Percentiles rank a stretch among this genome's conserved stretches.
phyloP scores from a whole-genome alignment of 2,888 invertebrate species.

The Biston stratarius region DNA sequence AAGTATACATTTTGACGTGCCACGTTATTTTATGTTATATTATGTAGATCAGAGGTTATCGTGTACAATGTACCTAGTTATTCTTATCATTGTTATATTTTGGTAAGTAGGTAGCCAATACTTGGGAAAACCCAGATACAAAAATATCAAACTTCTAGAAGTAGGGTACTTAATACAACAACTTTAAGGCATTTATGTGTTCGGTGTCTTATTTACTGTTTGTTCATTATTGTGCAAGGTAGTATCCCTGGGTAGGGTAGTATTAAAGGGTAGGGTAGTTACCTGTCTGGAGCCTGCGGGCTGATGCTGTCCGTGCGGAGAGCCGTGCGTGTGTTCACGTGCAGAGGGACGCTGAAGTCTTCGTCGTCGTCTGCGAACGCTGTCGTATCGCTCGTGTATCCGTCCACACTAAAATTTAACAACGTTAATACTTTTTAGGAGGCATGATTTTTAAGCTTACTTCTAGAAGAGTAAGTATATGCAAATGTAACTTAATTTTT shows the following conservation, averaged over 20 bases:
- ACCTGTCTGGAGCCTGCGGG: conserved; percentile 83
- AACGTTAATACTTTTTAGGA: neutral
- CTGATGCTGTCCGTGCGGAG: conserved; percentile 77
- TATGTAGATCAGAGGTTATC: no score
- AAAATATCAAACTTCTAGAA: no score
- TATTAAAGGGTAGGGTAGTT: conserved; percentile 15
- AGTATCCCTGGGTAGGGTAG: neutral
- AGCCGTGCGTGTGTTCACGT: conserved; percentile 87
- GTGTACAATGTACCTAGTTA: no score
- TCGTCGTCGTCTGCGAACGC: conserved; percentile 92
- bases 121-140: no score
- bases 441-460: neutral
- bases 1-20: no score
- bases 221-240: neutral
- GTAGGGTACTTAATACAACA: no score
- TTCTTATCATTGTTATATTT: no score
- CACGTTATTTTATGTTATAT: no score
- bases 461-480: no score
- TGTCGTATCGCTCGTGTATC: conserved; percentile 92
- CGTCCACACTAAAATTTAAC: conserved; percentile 86
- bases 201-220: neutral
- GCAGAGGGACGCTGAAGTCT: conserved; percentile 89
- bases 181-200: no score
- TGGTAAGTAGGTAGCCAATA: no score
- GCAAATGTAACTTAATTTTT: no score